Evolutionary conservation across 2,113 vertebrate genomes (phyloP).

Genomic region (Ochotona princeps): DNA sequence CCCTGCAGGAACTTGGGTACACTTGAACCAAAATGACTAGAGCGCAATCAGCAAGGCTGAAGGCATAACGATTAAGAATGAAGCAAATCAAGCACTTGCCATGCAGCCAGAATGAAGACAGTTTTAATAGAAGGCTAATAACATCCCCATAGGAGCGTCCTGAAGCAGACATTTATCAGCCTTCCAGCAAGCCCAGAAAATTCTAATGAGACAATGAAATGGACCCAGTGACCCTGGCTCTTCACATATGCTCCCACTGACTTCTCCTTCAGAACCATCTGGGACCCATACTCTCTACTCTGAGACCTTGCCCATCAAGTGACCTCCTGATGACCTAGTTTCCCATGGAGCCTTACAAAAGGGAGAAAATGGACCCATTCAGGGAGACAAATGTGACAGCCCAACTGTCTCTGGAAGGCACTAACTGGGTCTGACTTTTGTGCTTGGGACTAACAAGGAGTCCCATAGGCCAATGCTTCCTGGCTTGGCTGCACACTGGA

Average conservation of each 20-base stretch:
- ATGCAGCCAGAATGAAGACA: conserved; percentile 47
- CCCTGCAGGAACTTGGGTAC: not conserved
- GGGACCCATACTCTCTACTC: not conserved
- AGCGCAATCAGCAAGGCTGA: conserved; percentile 13
- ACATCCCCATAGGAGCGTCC: not conserved
- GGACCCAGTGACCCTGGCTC: not conserved
- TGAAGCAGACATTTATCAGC: not conserved
- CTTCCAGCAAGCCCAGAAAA: conserved; percentile 6
- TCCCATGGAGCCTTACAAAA: not conserved
- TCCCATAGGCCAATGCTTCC: not conserved
- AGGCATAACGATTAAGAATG: not conserved
- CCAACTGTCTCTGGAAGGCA: not conserved
- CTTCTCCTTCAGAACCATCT: not conserved
- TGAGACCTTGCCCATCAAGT: not conserved
- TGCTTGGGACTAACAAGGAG: not conserved
- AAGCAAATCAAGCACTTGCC: conserved; percentile 36
- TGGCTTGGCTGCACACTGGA: not conserved
- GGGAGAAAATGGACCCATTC: not conserved
- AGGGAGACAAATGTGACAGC: not conserved
- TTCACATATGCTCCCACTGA: not conserved
- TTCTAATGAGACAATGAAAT: not conserved
- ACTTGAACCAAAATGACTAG: conserved; percentile 32
- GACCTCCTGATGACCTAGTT: conserved; percentile 3
- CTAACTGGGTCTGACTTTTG: not conserved
- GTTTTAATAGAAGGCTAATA: conserved; percentile 12